Evolutionary conservation across 2,888 invertebrate species (phyloP), one percentile per base, ranked within the genome.

Genomic region (Apomyelois bistriatella): DNA sequence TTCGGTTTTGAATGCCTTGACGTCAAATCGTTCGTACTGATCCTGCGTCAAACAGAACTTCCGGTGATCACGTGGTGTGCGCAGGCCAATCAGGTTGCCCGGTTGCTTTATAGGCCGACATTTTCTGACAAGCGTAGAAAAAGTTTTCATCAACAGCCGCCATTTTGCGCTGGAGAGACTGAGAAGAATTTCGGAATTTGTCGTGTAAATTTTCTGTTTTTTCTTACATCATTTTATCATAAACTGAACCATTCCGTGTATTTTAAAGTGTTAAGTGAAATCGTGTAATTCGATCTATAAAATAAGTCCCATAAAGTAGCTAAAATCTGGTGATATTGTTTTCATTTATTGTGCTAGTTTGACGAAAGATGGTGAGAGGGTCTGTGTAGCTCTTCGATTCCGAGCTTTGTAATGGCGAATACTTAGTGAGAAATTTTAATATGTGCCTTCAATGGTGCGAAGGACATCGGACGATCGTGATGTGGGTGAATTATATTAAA

Each of bases 111-210:
- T 83, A 86, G 91, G 87, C 91, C 89, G 91, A 91, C 91, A 89
- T 90, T 90, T 94, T 95, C 94, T 96, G 96, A 96, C 96, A 96
- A 96, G 96, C 95, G 95, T 95, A 95, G 94, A 95, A 96, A 95
- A 96, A 96, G 94, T 96, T 95, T 93, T 95, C 95, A 95, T 95
- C 95, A 95, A 95, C 95, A 95, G 95, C 96, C 95, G 96, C 96
- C 96, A 96, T 96, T 94, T 96, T 96, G 95, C 93, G 93, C 93
- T 93, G 93, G 92, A 92, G 92, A 92, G 93, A 93, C 93, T 93
- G 92, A 92, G 93, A 92, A 92, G 93, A 93, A 93, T 93, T 94
- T 93, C 92, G 92, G 92, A 92, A 92, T 92, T 93, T 93, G 92
- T 92, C 92, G 91, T 91, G 90, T 92, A 93, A 93, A 92, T 92